These are phyloP conservation scores for Drosophila mayaguana DNA, from an alignment of 2,888 invertebrate species.

Conservation along the genomic window DNA sequence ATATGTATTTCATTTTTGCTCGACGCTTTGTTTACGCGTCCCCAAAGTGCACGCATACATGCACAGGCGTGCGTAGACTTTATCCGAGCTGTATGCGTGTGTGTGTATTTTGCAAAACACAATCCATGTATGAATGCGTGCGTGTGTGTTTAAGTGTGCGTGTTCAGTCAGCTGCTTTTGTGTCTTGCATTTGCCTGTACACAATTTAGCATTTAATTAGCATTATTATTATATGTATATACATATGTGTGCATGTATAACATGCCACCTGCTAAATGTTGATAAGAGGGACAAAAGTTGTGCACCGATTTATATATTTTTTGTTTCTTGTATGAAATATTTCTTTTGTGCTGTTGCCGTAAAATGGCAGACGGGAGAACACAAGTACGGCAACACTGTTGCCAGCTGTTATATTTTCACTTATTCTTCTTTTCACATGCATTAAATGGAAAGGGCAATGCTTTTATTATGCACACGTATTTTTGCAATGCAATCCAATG, in stretches of 20 bases:
- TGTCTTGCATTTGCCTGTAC: slow-evolving; percentile 19
- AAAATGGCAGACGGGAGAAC: slow-evolving; percentile 16
- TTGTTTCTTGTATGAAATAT: slow-evolving; percentile 16
- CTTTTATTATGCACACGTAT: slow-evolving; percentile 7
- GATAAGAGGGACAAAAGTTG: slow-evolving; percentile 46
- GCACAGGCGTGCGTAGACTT: slow-evolving; percentile 4
- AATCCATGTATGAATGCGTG: slow-evolving; percentile 3
- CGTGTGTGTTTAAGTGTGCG: background rate
- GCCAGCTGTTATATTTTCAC: slow-evolving; percentile 36
- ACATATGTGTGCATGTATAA: background rate
- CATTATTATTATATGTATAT: slow-evolving; percentile 18
- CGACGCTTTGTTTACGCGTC: slow-evolving; percentile 57
- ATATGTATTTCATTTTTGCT: slow-evolving; percentile 44
- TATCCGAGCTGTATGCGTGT: too few relatives aligned
- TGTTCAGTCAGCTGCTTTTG: slow-evolving; percentile 43
- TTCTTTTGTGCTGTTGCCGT: background rate
- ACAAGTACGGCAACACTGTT: slow-evolving; percentile 32
- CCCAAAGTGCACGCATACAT: slow-evolving; percentile 28
- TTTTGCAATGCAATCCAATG: background rate
- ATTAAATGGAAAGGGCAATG: slow-evolving; percentile 31
- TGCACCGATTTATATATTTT: slow-evolving; percentile 9
- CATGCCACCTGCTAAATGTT: slow-evolving; percentile 38
- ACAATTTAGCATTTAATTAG: slow-evolving; percentile 56
- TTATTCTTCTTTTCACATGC: background rate
- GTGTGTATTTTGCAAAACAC: slow-evolving; percentile 12